Conservation (phyloP, 2,113 vertebrate genomes). For the Callionymus lyra region DNA sequence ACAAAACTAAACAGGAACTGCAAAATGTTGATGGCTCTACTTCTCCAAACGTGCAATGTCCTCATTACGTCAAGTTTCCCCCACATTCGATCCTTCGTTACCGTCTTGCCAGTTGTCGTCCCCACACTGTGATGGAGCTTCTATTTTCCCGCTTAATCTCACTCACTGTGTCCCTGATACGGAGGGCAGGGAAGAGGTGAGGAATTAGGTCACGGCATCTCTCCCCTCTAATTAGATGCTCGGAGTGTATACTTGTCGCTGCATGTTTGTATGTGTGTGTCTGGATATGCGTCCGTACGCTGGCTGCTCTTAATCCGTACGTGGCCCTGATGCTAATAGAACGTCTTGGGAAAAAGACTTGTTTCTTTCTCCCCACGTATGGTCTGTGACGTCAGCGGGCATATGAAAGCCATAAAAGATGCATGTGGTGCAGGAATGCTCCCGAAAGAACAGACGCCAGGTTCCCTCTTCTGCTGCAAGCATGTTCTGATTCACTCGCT, state of each 20-base stretch:
- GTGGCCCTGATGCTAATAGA: conserved; percentile 45
- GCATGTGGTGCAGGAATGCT: conserved; percentile 24
- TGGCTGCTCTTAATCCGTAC: conserved; percentile 46
- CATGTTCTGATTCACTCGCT: conserved; percentile 7
- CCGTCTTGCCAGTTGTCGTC: neutral
- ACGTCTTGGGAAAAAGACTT: conserved; percentile 30
- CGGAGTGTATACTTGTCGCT: conserved; percentile 9
- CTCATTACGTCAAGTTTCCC: neutral
- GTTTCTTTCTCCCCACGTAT: conserved; percentile 27
- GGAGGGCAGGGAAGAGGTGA: conserved; percentile 39
- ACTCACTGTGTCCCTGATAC: conserved; percentile 16
- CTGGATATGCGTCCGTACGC: conserved; percentile 30
- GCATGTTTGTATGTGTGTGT: conserved; percentile 17
- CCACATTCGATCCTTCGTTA: neutral
- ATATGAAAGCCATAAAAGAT: conserved; percentile 21
- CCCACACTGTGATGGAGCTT: conserved; percentile 9
- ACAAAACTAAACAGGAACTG: no score
- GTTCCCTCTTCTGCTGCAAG: neutral
- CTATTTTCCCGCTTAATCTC: conserved; percentile 34
- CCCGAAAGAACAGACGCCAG: conserved; percentile 24
- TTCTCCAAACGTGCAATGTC: neutral
- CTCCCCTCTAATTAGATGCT: conserved; percentile 55
- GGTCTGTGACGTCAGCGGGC: conserved; percentile 14
- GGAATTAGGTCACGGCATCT: conserved; percentile 60
- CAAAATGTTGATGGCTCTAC: no score